Conservation (phyloP, 2,113 vertebrate species). For the Pipra filicauda region DNA sequence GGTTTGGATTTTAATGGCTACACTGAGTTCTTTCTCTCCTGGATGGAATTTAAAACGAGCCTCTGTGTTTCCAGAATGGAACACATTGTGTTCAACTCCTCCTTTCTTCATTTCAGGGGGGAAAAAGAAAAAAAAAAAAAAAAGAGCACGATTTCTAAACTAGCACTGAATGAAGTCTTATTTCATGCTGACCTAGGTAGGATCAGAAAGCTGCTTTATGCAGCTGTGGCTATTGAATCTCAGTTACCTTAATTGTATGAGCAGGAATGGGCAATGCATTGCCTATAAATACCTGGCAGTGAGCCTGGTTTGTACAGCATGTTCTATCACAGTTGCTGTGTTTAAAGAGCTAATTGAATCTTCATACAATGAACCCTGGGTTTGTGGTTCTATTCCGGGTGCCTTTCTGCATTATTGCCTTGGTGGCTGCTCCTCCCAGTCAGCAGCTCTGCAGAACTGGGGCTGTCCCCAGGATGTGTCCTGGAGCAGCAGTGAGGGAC, state of each 20-base stretch:
- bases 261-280: background rate
- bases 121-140: background rate
- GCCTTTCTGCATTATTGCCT: background rate
- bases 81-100: background rate
- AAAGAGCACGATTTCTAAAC: background rate
- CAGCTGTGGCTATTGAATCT: background rate
- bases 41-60: background rate
- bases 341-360: background rate
- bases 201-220: background rate
- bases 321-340: background rate
- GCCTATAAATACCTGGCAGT: background rate
- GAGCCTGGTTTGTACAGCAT: background rate
- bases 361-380: background rate
- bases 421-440: background rate
- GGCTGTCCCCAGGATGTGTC: background rate
- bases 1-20: background rate
- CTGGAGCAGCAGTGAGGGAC: background rate
- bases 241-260: background rate
- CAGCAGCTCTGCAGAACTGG: background rate
- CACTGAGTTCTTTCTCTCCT: background rate
- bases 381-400: background rate
- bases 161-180: background rate
- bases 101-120: background rate
- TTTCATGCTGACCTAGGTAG: background rate
- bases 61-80: background rate